A percentile compares a stretch with the other conserved stretches of the same genome.
Evolutionary conservation across 2,888 invertebrate genomes (phyloP).

Genomic region (Alloplasta piceator): DNA sequence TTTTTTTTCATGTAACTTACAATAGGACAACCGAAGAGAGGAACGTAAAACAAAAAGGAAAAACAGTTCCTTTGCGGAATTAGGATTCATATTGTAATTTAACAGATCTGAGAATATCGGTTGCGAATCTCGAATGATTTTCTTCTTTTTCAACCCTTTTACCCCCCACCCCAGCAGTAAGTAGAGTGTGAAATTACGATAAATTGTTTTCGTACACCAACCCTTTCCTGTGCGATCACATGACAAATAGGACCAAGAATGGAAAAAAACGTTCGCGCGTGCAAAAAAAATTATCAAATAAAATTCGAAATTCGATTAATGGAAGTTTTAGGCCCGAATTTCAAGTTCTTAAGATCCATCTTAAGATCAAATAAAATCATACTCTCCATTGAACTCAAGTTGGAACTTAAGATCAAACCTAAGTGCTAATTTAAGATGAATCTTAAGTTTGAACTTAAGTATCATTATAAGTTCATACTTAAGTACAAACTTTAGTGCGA

Average conservation of each 20-base stretch:
- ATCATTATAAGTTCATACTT: no score
- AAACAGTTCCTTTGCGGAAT: conserved; percentile 26
- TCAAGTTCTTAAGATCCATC: no score
- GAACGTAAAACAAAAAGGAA: conserved; percentile 20
- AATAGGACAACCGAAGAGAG: conserved; percentile 35
- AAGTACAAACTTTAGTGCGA: no score
- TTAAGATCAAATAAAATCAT: no score
- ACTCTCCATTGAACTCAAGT: no score
- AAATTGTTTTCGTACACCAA: conserved; percentile 17
- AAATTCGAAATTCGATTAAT: conserved; percentile 22
- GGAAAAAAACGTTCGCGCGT: neutral
- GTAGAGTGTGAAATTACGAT: conserved; percentile 53
- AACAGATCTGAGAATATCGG: conserved; percentile 58
- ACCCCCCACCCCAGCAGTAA: conserved; percentile 41
- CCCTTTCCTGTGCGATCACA: conserved; percentile 31
- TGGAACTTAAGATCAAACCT: no score
- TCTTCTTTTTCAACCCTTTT: conserved; percentile 7
- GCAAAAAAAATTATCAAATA: conserved; percentile 25
- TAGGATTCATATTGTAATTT: conserved; percentile 45
- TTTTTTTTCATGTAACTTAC: conserved; percentile 27
- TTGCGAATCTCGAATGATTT: conserved; percentile 15
- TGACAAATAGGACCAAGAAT: conserved; percentile 26
- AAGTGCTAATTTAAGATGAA: no score
- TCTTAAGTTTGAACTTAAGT: no score
- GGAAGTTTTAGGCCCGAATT: no score